Evolutionary conservation across 1,140 invertebrate genomes (phyloP), one percentile per base, ranked within the genome.

Genomic region (Drosophila orosa): DNA sequence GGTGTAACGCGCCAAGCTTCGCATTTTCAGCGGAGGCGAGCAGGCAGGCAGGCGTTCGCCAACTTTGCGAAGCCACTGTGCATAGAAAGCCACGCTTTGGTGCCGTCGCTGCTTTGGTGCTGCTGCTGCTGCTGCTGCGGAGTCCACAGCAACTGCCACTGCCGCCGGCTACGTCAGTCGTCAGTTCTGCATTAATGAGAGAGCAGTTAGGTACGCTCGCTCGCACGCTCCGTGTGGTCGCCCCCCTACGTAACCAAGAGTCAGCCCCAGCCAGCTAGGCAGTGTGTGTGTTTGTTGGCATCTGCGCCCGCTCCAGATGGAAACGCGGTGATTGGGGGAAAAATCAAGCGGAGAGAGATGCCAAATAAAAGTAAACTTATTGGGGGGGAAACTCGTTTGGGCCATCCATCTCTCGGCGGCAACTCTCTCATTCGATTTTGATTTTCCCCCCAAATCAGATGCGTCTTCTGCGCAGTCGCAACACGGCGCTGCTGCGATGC

Each of bases 131-230:
- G 59, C 37, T 27, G 50, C 71, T 59, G 35, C 48, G 48, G 15
- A 52, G 48, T 52, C 48, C 48, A 15, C 48, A 33, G 48, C 47
- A 47, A 48, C 45, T 52, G 54, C 37, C 54, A 56, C 68, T 59
- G 74, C 63, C 71, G 59, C 69, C 71, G 72, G 76, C 79, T 60
- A 73, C 63, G 84, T 55, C 73, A 57, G 71, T 77, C 62, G 63
- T 90, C 82, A 90, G 87, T 90, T 90, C 87, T 90, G 86, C 87
- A 90, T 90, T 90, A 90, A 90, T 87, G 87, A 90, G 87, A 90
- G 86, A 82, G 87, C 79, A 86, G 82, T 85, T 79, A 79, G 74
- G 79, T 83, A 78, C 75, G 75, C 67, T 83, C 84, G 84, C 83
- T 83, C 83, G 84, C 79, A 83, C 84, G 84, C 63, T 84, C 69